Base-by-base conservation (phyloP, 2,888 invertebrate genomes). In the Calliphora vomitoria region DNA sequence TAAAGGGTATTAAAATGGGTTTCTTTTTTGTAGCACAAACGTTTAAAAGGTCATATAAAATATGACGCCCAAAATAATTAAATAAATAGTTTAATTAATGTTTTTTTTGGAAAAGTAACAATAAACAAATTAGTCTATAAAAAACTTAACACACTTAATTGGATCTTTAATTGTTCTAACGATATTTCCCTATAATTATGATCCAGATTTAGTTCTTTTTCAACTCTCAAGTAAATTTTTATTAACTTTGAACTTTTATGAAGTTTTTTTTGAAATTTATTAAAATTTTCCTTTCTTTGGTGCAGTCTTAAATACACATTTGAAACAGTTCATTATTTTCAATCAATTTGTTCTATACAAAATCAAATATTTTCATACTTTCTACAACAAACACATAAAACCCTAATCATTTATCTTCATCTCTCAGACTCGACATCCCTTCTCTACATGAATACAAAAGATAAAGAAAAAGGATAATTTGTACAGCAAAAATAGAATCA, bases 301-400 rank as follows among this genome's bases (percentile, higher is more conserved):
- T 35, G 35, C n/a, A 15, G 15, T 35, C 35, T 69, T 35, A 53
- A 10, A 35, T 15, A 71, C 35, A 53, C 31, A n/a, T 82, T 80
- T 62, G 74, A 10, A 25, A 50, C 68, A 82, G 66, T 83, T 76
- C 76, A 87, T 87, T 87, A 76, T 83, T 81, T 83, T 83, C 80
- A 81, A 81, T 81, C 76, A 87, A 84, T 87, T 87, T 81, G 60
- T 68, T 80, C 38, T 71, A 76, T 41, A 71, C 38, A 71, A 20
- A 79, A 81, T 82, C 78, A 66, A 66, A 74, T 41, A 60, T 15
- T 81, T 66, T 64, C 18, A 35, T 15, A 5, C 69, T 25, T 58
- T 58, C 31, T n/a, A 3, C 0, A 50, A 31, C 41, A 53, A 55
- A 55, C 38, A 44, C 35, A 60, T 60, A 71, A 41, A 68, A 47